Base-by-base conservation (phyloP, 2,113 vertebrate species). In the Dicrurus megarhynchus region DNA sequence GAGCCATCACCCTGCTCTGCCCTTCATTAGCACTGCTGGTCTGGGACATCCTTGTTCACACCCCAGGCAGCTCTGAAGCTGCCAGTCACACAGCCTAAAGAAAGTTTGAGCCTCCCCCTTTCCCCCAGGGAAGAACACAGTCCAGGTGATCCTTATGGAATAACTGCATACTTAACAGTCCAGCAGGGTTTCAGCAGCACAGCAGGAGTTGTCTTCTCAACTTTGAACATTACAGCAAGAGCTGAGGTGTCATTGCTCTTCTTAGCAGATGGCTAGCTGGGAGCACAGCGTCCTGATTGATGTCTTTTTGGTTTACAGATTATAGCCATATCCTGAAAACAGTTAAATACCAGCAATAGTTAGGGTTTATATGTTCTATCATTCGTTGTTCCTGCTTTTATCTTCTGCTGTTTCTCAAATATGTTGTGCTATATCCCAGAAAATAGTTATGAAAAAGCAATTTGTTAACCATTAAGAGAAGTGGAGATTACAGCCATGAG, bases 201-300 rank as follows among this genome's bases (percentile, higher is more conserved):
- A 49, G 49, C 30, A 56, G 74, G 65, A 95, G 18, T 61, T 79
- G 55, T 76, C 41, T 73, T 52, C 22, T 73, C 24, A 37, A 24
- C 27, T 28, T 33, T 39, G 60, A 74, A 52, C 13, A 17, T 42
- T 81, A 52, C 59, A 70, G 64, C 18, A 39, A 26, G 42, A 60
- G 14, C 55, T 39, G 26, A 69, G 39, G 22, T 73, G 67, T 57
- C 41, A 17, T 28, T 53, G 16, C 15, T 52, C 27, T 39, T 64
- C 37, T 70, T 10, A 28, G n/a, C 0, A 0, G 27, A 18, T 21
- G 18, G 15, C 32, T 61, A 53, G 32, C 49, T 84, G 73, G 39
- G 50, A 91, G 16, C 52, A 35, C 28, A 80, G 2, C 0, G 0
- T 44, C n/a, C 11, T 39, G 9, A 35, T 1, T 26, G n/a, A 42